Evolutionary conservation across 2,888 invertebrate species (phyloP).

Genomic region (Pristionchus fissidentatus): DNA sequence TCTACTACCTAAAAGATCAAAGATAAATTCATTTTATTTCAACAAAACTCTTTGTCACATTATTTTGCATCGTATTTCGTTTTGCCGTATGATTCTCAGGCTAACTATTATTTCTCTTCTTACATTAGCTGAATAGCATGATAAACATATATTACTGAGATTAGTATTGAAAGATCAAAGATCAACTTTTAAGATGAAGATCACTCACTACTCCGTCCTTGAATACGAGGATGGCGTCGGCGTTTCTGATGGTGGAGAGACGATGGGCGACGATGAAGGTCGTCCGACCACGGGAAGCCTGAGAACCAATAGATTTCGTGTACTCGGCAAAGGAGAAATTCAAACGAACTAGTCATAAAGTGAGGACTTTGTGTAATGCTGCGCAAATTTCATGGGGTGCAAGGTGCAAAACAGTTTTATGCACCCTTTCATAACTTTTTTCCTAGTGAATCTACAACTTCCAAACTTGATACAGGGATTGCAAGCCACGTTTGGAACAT

Average conservation of each 20-base stretch:
- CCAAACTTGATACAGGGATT: too few relatives aligned
- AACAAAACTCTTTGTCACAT: too few relatives aligned
- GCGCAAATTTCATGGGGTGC: too few relatives aligned
- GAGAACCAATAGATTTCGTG: neutral
- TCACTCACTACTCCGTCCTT: conserved; percentile 65
- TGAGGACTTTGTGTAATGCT: neutral
- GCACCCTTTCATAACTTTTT: too few relatives aligned
- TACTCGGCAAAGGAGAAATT: neutral
- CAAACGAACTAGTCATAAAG: neutral
- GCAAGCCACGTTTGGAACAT: too few relatives aligned
- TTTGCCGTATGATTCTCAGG: neutral
- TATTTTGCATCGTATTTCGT: neutral
- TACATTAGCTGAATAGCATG: too few relatives aligned
- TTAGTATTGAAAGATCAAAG: too few relatives aligned
- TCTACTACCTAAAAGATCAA: conserved; percentile 78
- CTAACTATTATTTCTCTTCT: too few relatives aligned
- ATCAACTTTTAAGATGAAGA: neutral
- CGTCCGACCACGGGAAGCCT: conserved; percentile 72
- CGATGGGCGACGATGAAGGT: conserved; percentile 77
- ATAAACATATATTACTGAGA: neutral
- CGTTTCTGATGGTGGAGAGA: conserved; percentile 77
- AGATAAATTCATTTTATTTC: too few relatives aligned
- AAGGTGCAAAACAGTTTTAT: too few relatives aligned
- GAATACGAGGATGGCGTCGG: conserved; percentile 77
- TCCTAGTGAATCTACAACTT: too few relatives aligned